Base-by-base conservation (phyloP, 2,888 invertebrate species). In the Acanthosepion pharaonis region DNA sequence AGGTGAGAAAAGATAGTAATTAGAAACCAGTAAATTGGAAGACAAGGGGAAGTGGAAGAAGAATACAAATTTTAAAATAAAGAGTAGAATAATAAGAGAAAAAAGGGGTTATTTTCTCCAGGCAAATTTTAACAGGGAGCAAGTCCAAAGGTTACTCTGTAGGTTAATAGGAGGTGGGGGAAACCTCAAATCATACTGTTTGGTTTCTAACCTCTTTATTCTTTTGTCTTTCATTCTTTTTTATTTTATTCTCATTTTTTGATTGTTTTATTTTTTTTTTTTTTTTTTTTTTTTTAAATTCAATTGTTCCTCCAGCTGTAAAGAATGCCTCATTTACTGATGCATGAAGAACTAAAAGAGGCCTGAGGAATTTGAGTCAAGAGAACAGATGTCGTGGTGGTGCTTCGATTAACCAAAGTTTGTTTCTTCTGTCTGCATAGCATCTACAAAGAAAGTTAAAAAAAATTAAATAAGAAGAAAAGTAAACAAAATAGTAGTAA, bases 351-450 rank as follows among this genome's bases (percentile, higher is more conserved):
- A 59, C 23, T 59, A 59, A 55, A 59, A n/a, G 78, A 78, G n/a
- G 78, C 78, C 78, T 18, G 78, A n/a, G 78, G 78, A 78, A 78
- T 78, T 15, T 15, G n/a, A n/a, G 78, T 33, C n/a, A 33, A 78
- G n/a, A 78, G 78, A 78, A n/a, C 78, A 78, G 78, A 78, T 78
- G 78, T 9, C 18, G 15, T 78, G 78, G n/a, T 78, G 78, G n/a
- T n/a, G 78, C n/a, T 78, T 78, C n/a, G 78, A 78, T 78, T 78
- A 78, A 78, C n/a, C 78, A 78, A 78, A 78, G 11, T 78, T 78
- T 78, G 11, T n/a, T 78, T 78, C n/a, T 78, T n/a, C 1, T 15
- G 15, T 33, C n/a, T 5, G 42, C 42, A 42, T 42, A 33, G 78
- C n/a, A 33, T n/a, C 78, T n/a, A 78, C 33, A 33, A n/a, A 78